These are phyloP conservation scores for Pollachius pollachius DNA, from an alignment of 2,113 vertebrate genomes.

Conservation along the genomic window DNA sequence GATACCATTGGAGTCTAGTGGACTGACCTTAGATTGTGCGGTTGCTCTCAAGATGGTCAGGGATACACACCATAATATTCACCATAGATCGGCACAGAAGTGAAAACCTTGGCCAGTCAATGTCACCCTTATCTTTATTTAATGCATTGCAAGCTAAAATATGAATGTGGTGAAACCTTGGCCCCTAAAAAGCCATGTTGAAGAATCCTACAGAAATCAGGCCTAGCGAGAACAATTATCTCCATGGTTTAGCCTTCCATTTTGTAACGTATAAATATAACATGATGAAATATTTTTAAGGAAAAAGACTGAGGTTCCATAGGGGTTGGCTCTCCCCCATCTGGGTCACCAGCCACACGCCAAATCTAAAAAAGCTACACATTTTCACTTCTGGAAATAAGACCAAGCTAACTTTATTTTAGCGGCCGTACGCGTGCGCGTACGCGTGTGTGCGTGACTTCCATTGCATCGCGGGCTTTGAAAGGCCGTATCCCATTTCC, in stretches of 20 bases:
- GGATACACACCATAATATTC: constrained; percentile 34
- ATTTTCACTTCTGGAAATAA: no score
- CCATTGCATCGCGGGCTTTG: background rate
- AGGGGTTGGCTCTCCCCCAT: no score
- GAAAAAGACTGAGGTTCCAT: no score
- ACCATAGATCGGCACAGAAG: constrained; percentile 40
- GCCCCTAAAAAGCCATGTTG: constrained; percentile 43
- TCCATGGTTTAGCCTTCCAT: constrained; percentile 50
- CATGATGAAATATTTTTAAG: no score
- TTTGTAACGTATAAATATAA: constrained; percentile 49
- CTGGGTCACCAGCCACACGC: no score
- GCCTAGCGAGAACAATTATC: constrained; percentile 37
- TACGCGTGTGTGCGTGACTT: background rate
- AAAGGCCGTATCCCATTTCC: constrained; percentile 24
- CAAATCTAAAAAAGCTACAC: no score
- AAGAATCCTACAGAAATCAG: constrained; percentile 45
- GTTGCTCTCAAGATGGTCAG: background rate
- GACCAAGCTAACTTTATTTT: no score
- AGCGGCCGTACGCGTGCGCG: no score
- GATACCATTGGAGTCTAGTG: no score
- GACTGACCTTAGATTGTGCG: no score
- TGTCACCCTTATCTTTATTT: constrained; percentile 31
- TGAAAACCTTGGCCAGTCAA: constrained; percentile 47
- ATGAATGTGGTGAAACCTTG: constrained; percentile 49
- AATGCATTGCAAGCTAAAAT: constrained; percentile 61